Evolutionary conservation across 2,888 invertebrate species (phyloP), one percentile per base, ranked within the genome.

Genomic region (Caenorhabditis uteleia): DNA sequence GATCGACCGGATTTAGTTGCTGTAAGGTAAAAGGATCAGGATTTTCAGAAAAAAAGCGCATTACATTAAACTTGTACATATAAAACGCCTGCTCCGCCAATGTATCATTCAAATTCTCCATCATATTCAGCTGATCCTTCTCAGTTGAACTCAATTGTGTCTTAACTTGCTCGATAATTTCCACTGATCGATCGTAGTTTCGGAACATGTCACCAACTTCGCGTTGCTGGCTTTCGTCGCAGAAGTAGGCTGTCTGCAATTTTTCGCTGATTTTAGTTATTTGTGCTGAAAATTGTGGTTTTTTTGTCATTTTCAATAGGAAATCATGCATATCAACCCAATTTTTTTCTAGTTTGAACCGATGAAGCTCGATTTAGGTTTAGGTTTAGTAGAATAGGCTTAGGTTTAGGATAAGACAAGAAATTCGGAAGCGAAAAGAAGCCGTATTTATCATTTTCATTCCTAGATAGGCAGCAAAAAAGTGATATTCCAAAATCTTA

Each of bases 101-200:
- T 10, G 64, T 61, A 33, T 70, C 70, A 38, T 70, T 70, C 42
- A 70, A 45, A 33, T 70, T 70, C 29, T 64, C 51, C 64, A 67
- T 67, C 61, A 70, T 64, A 46, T 70, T 70, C 18, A 70, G 25
- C n/a, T 67, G 60, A 49, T 70, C 70, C 34, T 67, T 64, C 16
- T 70, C 70, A 0, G 59, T 59, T 23, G 21, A 40, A 5, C 58
- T 56, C 29, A 66, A 29, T n/a, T 56, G 49, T 3, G 23, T 16
- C 1, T 31, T 29, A 1, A 59, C 59, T 23, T 55, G 31, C 12
- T 65, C 55, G 16, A 65, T 55, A 6, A 65, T 65, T 4, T 58
- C 58, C 1, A 59, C 44, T 1, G 66, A 43, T 39, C 34, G 14
- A 16, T 66, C 51, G 23, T 51, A 59, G 26, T 60, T 50, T 18